Percentiles rank a stretch among this genome's conserved stretches.
Conservation (phyloP, 1,140 invertebrate species). For the Pogonomyrmex californicus region DNA sequence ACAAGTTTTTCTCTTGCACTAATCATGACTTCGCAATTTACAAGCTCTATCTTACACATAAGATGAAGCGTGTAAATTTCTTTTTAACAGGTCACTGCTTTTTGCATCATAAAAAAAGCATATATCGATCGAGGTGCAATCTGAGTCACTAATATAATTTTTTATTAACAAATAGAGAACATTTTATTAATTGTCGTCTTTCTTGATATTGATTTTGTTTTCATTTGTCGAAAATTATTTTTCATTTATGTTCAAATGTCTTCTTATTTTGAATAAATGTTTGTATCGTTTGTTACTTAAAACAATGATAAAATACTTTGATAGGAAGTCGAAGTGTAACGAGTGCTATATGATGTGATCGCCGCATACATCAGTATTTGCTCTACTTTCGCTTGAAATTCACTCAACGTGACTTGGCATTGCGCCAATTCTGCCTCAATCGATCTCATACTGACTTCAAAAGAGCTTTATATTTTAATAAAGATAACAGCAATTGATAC, state of each 20-base stretch:
- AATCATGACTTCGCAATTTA: not conserved
- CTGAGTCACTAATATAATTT: not conserved
- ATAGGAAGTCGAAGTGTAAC: slow-evolving; percentile 59
- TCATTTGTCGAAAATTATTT: not conserved
- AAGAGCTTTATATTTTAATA: slow-evolving; percentile 23
- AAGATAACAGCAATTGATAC: slow-evolving; percentile 12
- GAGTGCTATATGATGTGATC: slow-evolving; percentile 34
- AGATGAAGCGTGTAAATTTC: slow-evolving; percentile 32
- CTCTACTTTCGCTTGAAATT: slow-evolving; percentile 72
- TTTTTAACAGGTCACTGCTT: slow-evolving; percentile 22
- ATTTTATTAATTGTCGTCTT: slow-evolving; percentile 21
- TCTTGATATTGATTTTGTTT: not conserved
- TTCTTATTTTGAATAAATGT: not conserved
- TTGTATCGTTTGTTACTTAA: slow-evolving; percentile 32
- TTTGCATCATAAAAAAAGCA: slow-evolving; percentile 29
- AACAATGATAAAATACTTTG: slow-evolving; percentile 35
- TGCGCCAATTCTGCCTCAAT: slow-evolving; percentile 50
- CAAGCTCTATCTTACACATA: not conserved
- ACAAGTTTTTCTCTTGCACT: not conserved
- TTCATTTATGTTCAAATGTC: not conserved
- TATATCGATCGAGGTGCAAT: slow-evolving; percentile 25
- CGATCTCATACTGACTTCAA: slow-evolving; percentile 19
- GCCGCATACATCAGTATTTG: slow-evolving; percentile 64
- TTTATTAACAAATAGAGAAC: not conserved
- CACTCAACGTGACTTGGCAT: slow-evolving; percentile 68